Base-by-base conservation (phyloP, 2,113 vertebrate species). In the Pelecanoides urinatrix region DNA sequence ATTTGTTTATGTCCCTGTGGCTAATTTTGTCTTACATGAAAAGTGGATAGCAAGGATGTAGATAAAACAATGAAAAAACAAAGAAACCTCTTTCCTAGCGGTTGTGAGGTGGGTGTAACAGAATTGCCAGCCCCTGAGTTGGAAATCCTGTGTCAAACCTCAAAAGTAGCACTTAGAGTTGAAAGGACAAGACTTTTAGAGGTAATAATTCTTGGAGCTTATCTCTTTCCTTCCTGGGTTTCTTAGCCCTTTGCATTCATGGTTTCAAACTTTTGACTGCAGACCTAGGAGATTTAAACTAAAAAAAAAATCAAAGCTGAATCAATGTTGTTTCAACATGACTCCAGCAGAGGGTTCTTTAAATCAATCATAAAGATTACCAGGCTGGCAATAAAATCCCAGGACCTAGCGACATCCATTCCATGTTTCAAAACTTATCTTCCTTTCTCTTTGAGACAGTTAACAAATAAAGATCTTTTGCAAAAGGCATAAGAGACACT, bases 401-500 rank as follows among this genome's bases (percentile, higher is more conserved):
- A 55, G 40, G 56, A 68, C 77, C 36, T 4, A 82, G 68, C 4
- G 12, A 50, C 59, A 77, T 59, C 59, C 45, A 22, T 68, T 58
- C 82, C 3, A 3, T 70, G 61, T 65, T 90, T 88, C 88, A 73
- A 79, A 95, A 53, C 75, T 67, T 30, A 63, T 22, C 36, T 80
- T 45, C 86, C 50, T 66, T 96, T 81, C 66, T 85, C 56, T 93
- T 42, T 0, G 12, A 90, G 71, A 49, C 62, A 61, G 27, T 76
- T 66, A 79, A 80, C 58, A 85, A 91, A 47, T n/a, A 91, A 63
- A 95, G 49, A 72, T 91, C 70, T 90, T 90, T 94, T 92, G 68
- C 87, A 81, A 89, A 87, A 87, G 38, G 22, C 76, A 2, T 58
- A 42, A 82, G 89, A 4, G 80, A 78, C 63, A 58, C 70, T 90